Evolutionary conservation across 2,113 vertebrate genomes (phyloP), one percentile per base, ranked within the genome.

Genomic region (Equus quagga): DNA sequence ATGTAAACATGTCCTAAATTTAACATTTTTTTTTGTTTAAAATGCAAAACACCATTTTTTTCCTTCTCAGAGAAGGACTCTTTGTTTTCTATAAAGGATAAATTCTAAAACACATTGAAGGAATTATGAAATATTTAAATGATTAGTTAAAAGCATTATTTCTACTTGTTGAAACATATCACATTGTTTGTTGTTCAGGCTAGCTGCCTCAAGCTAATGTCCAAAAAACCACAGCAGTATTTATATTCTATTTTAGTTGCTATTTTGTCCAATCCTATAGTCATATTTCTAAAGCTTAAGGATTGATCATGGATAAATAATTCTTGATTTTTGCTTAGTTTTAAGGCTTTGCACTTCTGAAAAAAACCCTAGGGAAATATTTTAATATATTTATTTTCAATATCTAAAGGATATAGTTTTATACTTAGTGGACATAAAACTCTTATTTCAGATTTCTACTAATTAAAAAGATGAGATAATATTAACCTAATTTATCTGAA

Each of bases 11-110:
- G 72, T 85, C 65, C 51, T 84, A 76, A 65, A 75, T 84, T 84
- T 67, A 91, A 94, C 44, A 93, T 73, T 73, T 49, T 70, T 76
- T 70, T 82, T 91, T 62, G 28, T 96, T 90, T 54, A 94, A 96
- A 96, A 90, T 90, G 46, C 2, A 95, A 94, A 96, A 76, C 12
- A 79, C 81, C 2, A 41, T 60, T 64, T 85, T 81, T 94, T 87
- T 58, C 83, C 26, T 95, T 58, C 12, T 72, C 21, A 36, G 64
- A 24, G 19, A 80, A 56, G 21, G n/a, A 17, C 23, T 76, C 75
- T 75, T 76, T 88, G 31, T 93, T 72, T 67, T 94, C 73, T 70
- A 81, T 31, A 41, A 96, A 94, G 23, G 19, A 84, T 92, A 92
- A 89, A 72, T 67, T 93, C 65, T 65, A 95, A 82, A 82, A 89